Base-by-base conservation (phyloP, 2,797 vertebrate species). In the Tragelaphus oryx region DNA sequence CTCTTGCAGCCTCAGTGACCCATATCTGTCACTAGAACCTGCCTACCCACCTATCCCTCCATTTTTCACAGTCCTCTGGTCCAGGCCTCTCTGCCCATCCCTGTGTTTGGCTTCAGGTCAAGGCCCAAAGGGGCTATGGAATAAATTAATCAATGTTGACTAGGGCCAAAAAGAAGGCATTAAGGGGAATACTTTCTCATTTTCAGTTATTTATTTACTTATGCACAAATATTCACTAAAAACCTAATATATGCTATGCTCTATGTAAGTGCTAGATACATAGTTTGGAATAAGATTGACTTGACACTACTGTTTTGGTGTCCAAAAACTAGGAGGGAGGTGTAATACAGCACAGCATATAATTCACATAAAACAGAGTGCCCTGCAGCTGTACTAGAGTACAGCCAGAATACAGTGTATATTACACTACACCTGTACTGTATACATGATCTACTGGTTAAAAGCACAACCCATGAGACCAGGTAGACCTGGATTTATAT, bases 171-270 rank as follows among this genome's bases (percentile, higher is more conserved):
- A 80, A 62, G 16, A 95, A 76, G 33, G 44, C 52, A 93, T 41
- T 88, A 41, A 81, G 3, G 17, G 10, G 13, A 76, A 65, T 1
- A 30, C 57, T 41, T 83, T 80, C 17, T 91, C 30, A 65, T 44
- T 93, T 55, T 52, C 50, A 46, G 65, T 48, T 94, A 20, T 22
- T 92, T 57, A 87, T 30, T 92, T 60, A 87, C 24, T 84, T 83
- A 94, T 33, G 14, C 9, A 74, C n/a, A 75, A 41, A 90, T 54
- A 78, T 24, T 93, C 65, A 93, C 30, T 68, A 80, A 83, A 92
- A 91, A 83, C 5, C 57, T 46, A 54, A 52, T 41, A 68, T 9
- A 22, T 0, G 0, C 46, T 57, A n/a, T 46, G 22, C 12, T 87
- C 48, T 75, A 54, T 24, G 6, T 13, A 86, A 26, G 30, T 30